phyloP scores from a whole-genome alignment of 92 coral and sea anemone genomes.

The Chrysogorgia sp. region DNA sequence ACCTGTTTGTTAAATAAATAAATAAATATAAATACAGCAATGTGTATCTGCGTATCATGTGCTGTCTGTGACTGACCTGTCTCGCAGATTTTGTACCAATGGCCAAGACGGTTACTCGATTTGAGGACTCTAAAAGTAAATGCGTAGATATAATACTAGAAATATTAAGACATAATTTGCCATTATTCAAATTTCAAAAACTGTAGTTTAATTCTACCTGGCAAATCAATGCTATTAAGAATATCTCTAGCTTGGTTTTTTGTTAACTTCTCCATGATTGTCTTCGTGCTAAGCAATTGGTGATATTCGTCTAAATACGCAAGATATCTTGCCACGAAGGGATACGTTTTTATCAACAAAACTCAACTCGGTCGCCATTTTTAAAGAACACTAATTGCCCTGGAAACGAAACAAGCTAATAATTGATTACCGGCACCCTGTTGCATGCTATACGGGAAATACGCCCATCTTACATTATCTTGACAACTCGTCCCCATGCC shows the following conservation, averaged over 20 bases:
- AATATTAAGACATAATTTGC: not conserved
- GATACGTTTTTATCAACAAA: not conserved
- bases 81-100: conserved; percentile 72
- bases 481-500: too few relatives aligned
- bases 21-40: too few relatives aligned
- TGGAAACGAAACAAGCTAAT: not conserved
- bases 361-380: conserved; percentile 3
- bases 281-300: not conserved
- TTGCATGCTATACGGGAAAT: too few relatives aligned
- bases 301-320: not conserved
- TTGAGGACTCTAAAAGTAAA: conserved; percentile 56
- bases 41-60: too few relatives aligned
- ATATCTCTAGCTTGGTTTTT: conserved; percentile 67
- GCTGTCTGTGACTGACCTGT: conserved; percentile 67
- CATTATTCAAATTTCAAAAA: not conserved
- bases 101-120: conserved; percentile 57
- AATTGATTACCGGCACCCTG: not conserved
- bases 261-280: conserved; percentile 39
- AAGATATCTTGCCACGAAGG: not conserved
- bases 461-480: too few relatives aligned
- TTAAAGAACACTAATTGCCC: not conserved
- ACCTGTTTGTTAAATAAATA: too few relatives aligned
- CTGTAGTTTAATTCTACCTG: conserved; percentile 60
- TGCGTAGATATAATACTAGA: not conserved
- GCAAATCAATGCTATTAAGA: conserved; percentile 60